These are phyloP conservation scores for Uloborus diversus DNA, from an alignment of 1,140 invertebrate species.

Conservation along the genomic window DNA sequence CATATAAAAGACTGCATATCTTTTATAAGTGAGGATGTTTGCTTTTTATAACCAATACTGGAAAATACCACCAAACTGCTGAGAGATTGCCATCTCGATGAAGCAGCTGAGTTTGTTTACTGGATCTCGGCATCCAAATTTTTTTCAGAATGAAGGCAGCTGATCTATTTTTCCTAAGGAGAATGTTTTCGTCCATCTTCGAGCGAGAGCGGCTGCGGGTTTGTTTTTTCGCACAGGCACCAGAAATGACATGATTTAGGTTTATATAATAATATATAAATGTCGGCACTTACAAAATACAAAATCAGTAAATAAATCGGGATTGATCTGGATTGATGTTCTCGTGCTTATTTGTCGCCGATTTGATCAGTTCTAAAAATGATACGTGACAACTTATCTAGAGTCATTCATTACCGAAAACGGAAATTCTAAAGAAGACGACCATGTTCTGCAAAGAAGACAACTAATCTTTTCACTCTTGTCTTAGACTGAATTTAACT, in stretches of 20 bases:
- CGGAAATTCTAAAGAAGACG: slow-evolving; percentile 30
- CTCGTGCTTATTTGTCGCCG: slow-evolving; percentile 47
- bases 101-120: too few relatives aligned
- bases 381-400: slow-evolving; percentile 5
- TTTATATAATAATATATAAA: too few relatives aligned
- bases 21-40: slow-evolving; percentile 45
- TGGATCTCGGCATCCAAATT: too few relatives aligned
- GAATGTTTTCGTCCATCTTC: too few relatives aligned
- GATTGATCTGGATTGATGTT: slow-evolving; percentile 42
- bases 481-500: slow-evolving; percentile 54
- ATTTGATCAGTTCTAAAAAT: slow-evolving; percentile 37
- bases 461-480: slow-evolving; percentile 49
- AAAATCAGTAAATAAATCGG: slow-evolving; percentile 7
- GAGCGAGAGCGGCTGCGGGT: too few relatives aligned
- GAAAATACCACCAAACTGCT: too few relatives aligned
- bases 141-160: slow-evolving; percentile 51
- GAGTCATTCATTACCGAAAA: slow-evolving; percentile 30
- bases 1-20: slow-evolving; percentile 51
- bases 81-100: too few relatives aligned
- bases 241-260: slow-evolving; percentile 51
- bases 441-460: slow-evolving; percentile 32
- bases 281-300: slow-evolving; percentile 46
- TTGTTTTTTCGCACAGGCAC: slow-evolving; percentile 51
- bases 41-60: slow-evolving; percentile 55
- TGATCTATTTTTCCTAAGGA: too few relatives aligned